Base-by-base conservation (phyloP, 2,113 vertebrate genomes). In the Pomatorhinus ruficollis region DNA sequence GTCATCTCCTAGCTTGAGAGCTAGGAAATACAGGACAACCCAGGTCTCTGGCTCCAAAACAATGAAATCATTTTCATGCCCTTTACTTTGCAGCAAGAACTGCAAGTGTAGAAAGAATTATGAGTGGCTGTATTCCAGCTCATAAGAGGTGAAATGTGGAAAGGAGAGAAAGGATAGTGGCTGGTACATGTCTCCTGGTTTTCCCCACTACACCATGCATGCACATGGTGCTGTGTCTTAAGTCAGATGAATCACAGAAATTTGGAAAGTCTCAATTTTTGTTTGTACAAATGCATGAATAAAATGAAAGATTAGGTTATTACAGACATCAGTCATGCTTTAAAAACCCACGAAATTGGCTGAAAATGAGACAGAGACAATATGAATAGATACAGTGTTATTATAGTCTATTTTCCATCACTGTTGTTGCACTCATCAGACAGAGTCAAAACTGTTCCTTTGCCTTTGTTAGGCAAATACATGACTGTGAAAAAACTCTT, bases 231-330 rank as follows among this genome's bases (percentile, higher is more conserved):
- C 33, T 63, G 15, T 50, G 70, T 72, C 52, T 96, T 75, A 83
- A 87, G 33, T 69, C 47, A 79, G 31, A n/a, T 83, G 50, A 74
- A 83, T 77, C 27, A 49, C 12, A 70, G 56, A 80, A 69, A 83
- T 47, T 86, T 77, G 49, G 37, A 71, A 82, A 90, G 22, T 70
- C 22, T 87, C 24, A 30, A 7, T 50, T 94, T 87, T 94, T 63
- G 19, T 93, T 95, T 87, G 63, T 27, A 80, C 50, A 83, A 93
- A 39, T 56, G 49, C 52, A 80, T 68, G 60, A 86, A 89, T 66
- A 60, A 87, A 95, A 96, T 86, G 75, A 64, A 88, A 92, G 68
- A 69, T 53, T 84, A 81, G 44, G 60, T 88, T 96, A 90, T 90
- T 76, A 68, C 30, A 87, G 79, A n/a, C 20, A n/a, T 81, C 79